Conservation (phyloP, 2,113 vertebrate species). For the Spermophilus dauricus region DNA sequence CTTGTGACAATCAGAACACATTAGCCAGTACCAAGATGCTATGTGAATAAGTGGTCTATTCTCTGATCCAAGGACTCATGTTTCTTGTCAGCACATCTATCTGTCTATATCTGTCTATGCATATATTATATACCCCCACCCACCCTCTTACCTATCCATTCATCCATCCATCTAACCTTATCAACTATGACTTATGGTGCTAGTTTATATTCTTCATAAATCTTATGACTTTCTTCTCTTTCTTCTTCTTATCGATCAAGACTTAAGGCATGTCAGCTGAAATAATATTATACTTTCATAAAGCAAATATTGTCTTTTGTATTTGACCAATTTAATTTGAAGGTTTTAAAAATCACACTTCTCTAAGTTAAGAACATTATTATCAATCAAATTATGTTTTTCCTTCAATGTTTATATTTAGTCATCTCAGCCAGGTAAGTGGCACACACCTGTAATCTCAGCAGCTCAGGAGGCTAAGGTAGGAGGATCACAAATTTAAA, state of each 20-base stretch:
- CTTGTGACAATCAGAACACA: rapidly evolving
- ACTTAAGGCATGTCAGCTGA: neutral
- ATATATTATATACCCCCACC: neutral
- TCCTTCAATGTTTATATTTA: neutral
- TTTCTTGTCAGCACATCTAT: neutral
- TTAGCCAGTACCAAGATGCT: neutral
- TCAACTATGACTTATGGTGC: neutral
- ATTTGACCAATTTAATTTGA: slow-evolving; percentile 20
- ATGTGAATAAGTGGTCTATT: neutral
- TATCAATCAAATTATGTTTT: neutral
- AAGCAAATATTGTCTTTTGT: slow-evolving; percentile 54
- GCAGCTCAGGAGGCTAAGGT: neutral
- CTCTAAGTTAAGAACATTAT: neutral
- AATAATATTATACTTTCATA: neutral
- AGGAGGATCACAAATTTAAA: too few relatives aligned
- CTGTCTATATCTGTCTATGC: neutral
- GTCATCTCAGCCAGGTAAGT: neutral
- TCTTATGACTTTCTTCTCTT: neutral
- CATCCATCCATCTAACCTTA: neutral
- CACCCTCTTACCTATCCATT: neutral
- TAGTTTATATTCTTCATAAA: neutral
- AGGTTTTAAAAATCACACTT: slow-evolving; percentile 40
- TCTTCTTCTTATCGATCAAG: neutral
- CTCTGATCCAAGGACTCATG: neutral
- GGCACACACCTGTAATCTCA: neutral